A percentile compares a stretch with the other conserved stretches of the same genome.
Conservation (phyloP, 2,113 vertebrate species). For the Clupea harengus region DNA sequence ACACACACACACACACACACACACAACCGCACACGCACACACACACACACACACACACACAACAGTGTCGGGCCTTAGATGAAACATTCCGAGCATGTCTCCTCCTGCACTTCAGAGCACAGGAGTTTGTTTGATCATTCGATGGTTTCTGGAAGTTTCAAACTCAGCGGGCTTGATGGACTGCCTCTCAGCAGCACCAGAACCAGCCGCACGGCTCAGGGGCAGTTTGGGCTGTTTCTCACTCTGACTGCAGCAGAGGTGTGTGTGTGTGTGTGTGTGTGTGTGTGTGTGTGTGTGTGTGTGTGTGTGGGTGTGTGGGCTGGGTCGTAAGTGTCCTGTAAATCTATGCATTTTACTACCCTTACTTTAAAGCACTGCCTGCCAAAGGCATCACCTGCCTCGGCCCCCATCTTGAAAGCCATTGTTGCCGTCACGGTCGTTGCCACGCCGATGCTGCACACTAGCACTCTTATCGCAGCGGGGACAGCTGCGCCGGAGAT, state of each 20-base stretch:
- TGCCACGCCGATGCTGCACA: neutral
- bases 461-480: neutral
- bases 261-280: neutral
- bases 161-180: neutral
- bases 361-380: neutral
- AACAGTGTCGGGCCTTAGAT: neutral
- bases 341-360: neutral
- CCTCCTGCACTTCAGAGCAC: neutral
- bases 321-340: neutral
- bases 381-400: neutral
- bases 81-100: neutral
- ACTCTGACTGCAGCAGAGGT: neutral
- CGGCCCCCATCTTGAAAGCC: neutral
- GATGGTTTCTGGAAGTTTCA: neutral
- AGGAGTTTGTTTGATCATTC: constrained; percentile 15
- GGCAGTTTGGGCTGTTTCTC: neutral
- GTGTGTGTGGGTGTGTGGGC: neutral
- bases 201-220: neutral
- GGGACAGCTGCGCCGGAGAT: neutral
- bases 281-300: neutral
- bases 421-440: neutral
- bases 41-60: neutral
- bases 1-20: neutral
- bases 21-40: neutral
- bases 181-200: neutral